Evolutionary conservation across 2,888 invertebrate genomes (phyloP).

Genomic region (Acleris literana): DNA sequence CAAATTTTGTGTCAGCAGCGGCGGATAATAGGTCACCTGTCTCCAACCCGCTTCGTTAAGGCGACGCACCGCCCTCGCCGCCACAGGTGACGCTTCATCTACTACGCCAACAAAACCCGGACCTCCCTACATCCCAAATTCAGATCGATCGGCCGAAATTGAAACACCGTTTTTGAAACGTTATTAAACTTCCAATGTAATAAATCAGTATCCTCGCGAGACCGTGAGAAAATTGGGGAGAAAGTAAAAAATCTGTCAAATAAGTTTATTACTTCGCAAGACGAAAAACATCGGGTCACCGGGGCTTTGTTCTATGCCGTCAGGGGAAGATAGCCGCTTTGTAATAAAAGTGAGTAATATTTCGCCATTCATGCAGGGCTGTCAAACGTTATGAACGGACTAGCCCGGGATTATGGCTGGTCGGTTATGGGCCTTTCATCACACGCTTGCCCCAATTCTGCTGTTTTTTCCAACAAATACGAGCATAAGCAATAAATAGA

Average conservation of each 20-base stretch:
- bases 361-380: slow-evolving; percentile 16
- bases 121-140: background rate
- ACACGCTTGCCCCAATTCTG: slow-evolving; percentile 1
- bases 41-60: slow-evolving; percentile 13
- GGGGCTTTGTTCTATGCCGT: slow-evolving; percentile 1
- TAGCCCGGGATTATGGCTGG: slow-evolving; percentile 25
- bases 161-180: slow-evolving; percentile 14
- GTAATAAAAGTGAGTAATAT: slow-evolving; percentile 24
- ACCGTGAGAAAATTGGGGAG: slow-evolving; percentile 8
- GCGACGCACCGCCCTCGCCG: background rate
- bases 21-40: slow-evolving; percentile 22
- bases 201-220: slow-evolving; percentile 18
- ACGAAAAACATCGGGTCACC: slow-evolving; percentile 10
- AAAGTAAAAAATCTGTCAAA: slow-evolving; percentile 19
- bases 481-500: slow-evolving; percentile 11
- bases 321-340: slow-evolving; percentile 10
- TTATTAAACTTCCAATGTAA: slow-evolving; percentile 19
- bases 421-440: slow-evolving; percentile 23
- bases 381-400: slow-evolving; percentile 32
- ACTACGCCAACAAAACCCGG: background rate
- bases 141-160: background rate
- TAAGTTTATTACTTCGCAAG: slow-evolving; percentile 14
- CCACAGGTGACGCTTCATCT: background rate
- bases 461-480: slow-evolving; percentile 23
- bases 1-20: slow-evolving; percentile 10